Base-by-base conservation (phyloP, 2,888 invertebrate species). In the Ptychoptera albimana region DNA sequence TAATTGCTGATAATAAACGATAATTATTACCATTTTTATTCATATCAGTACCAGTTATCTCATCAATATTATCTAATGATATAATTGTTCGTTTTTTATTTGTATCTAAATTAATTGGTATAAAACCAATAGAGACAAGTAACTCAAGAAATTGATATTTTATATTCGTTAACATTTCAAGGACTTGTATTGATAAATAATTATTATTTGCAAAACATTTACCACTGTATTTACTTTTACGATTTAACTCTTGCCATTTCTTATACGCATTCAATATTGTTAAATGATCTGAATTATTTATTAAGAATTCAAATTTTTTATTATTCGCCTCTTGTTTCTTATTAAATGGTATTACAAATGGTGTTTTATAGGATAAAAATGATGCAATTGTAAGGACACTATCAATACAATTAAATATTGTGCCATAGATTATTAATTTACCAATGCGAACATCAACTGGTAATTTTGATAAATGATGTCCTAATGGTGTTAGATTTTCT, bases 401-500 rank as follows among this genome's bases (percentile, higher is more conserved):
- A 66, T 93, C 89, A 31, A 94, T 73, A 59, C 94, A 94, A 83
- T 66, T 65, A 60, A 96, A 85, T 48, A 94, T 86, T 10, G 93
- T 83, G 0, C 93, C 89, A 55, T 86, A 87, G 8, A 96, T 63
- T 71, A 96, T 83, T 50, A 94, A 72, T 58, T 94, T 91, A n/a
- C 91, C 92, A 53, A 92, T 82, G 52, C 87, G 72, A 3, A 85
- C 85, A 57, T 94, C 93, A 0, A 96, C 84, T 0, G 94, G 94
- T 45, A 96, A 62, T 0, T 85, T 80, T 0, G 91, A 82, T 43
- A 94, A 68, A 62, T 93, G 89, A 50, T 82, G 79, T 0, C 93
- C 93, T 7, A 93, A 64, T 1, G 91, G 80, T 0, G 92, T 93
- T 44, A 93, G 68, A 48, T 76, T 73, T 51, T 75, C 77, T 0